These are phyloP conservation scores for Calypte anna DNA, from an alignment of 2,113 vertebrate species.

Conservation along the genomic window DNA sequence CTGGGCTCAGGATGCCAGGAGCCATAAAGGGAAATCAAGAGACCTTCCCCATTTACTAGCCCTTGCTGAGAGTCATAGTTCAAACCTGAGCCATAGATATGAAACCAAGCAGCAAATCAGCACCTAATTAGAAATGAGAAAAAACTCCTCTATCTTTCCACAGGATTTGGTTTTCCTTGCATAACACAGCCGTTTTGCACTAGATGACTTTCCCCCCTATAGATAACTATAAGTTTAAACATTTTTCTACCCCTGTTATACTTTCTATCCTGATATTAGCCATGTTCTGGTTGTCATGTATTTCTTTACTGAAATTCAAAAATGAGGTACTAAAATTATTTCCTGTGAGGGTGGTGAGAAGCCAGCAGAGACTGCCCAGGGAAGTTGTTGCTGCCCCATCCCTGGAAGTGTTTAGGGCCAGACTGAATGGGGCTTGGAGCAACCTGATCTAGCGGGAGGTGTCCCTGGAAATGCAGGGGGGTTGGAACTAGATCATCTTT, in stretches of 20 bases:
- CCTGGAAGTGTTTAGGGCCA: too few relatives aligned
- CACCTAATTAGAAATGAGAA: not conserved
- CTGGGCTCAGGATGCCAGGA: not conserved
- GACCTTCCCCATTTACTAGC: not conserved
- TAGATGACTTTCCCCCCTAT: not conserved
- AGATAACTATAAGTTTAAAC: not conserved
- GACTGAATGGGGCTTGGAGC: too few relatives aligned
- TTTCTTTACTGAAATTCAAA: not conserved
- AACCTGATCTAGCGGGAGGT: too few relatives aligned
- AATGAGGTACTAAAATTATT: not conserved
- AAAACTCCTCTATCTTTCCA: accelerated
- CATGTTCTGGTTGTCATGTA: not conserved
- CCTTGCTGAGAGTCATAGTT: not conserved
- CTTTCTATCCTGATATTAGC: not conserved
- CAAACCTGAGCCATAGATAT: not conserved
- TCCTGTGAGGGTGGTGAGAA: too few relatives aligned
- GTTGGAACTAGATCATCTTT: too few relatives aligned
- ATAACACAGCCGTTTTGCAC: not conserved
- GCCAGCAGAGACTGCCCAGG: too few relatives aligned
- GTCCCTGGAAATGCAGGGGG: too few relatives aligned
- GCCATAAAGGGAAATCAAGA: not conserved
- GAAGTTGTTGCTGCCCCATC: too few relatives aligned
- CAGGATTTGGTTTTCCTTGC: not conserved
- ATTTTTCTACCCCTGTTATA: not conserved
- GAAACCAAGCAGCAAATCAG: not conserved